A percentile compares a stretch with the other conserved stretches of the same genome.
Evolutionary conservation across 2,888 invertebrate genomes (phyloP).

Genomic region (Ischnus inquisitorius): DNA sequence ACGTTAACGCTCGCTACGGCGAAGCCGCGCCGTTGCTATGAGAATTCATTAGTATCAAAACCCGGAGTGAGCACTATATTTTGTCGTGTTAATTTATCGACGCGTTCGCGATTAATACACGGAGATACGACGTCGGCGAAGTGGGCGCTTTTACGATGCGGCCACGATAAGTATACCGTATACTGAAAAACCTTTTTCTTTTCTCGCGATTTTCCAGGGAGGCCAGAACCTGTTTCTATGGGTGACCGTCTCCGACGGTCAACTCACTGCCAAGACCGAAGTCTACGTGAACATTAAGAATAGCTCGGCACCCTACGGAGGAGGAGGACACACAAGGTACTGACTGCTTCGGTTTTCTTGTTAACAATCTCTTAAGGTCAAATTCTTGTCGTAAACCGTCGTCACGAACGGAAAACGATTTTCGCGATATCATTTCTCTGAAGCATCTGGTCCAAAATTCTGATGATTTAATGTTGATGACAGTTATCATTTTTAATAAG

Average conservation of each 20-base stretch:
- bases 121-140: background rate
- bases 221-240: slow-evolving; percentile 90
- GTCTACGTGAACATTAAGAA: slow-evolving; percentile 89
- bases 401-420: background rate
- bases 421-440: background rate
- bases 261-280: slow-evolving; percentile 89
- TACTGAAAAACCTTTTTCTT: slow-evolving; percentile 59
- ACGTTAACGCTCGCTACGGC: background rate
- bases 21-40: slow-evolving; percentile 10
- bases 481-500: too few relatives aligned
- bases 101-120: background rate
- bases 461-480: too few relatives aligned
- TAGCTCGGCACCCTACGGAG: slow-evolving; percentile 79
- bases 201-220: slow-evolving; percentile 85
- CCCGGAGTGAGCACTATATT: background rate
- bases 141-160: too few relatives aligned
- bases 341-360: slow-evolving; percentile 41
- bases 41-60: slow-evolving; percentile 29
- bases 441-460: too few relatives aligned
- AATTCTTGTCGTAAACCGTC: background rate
- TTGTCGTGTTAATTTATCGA: background rate
- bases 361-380: background rate
- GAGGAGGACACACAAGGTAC: slow-evolving; percentile 77
- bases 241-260: slow-evolving; percentile 90
- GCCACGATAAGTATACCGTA: background rate